Conservation (phyloP, 2,888 invertebrate genomes). For the Temnothorax ravouxi region DNA sequence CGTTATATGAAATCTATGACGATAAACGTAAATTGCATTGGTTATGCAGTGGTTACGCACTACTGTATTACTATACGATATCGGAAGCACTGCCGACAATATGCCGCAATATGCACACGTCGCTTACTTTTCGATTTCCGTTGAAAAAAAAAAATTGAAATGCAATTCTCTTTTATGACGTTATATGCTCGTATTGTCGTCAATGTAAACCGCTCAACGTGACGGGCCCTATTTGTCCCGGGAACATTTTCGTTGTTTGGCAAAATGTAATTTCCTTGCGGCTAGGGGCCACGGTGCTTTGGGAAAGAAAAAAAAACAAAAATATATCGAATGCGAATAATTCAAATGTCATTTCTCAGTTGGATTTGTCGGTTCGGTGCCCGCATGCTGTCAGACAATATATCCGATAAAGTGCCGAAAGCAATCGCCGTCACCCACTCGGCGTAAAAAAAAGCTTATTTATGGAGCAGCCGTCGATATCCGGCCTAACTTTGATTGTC, state of each 20-base stretch:
- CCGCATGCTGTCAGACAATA: constrained; percentile 48
- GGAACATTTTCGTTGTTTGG: constrained; percentile 65
- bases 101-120: not conserved
- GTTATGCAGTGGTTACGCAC: not conserved
- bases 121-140: constrained; percentile 47
- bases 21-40: not conserved
- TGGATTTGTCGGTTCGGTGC: constrained; percentile 55
- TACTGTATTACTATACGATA: constrained; percentile 19
- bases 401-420: constrained; percentile 67
- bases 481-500: constrained; percentile 53
- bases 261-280: constrained; percentile 72
- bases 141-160: constrained; percentile 56
- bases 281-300: constrained; percentile 30
- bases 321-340: constrained; percentile 67
- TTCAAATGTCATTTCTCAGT: constrained; percentile 66
- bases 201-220: constrained; percentile 39
- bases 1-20: constrained; percentile 6
- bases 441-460: constrained; percentile 52
- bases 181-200: constrained; percentile 36
- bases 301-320: constrained; percentile 18
- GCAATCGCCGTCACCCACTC: constrained; percentile 66
- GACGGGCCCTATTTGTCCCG: constrained; percentile 53
- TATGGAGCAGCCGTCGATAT: constrained; percentile 54
- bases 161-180: constrained; percentile 44
- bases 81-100: constrained; percentile 17